Conservation (phyloP, 2,888 invertebrate species). For the Xestoiulus laeticollis region DNA sequence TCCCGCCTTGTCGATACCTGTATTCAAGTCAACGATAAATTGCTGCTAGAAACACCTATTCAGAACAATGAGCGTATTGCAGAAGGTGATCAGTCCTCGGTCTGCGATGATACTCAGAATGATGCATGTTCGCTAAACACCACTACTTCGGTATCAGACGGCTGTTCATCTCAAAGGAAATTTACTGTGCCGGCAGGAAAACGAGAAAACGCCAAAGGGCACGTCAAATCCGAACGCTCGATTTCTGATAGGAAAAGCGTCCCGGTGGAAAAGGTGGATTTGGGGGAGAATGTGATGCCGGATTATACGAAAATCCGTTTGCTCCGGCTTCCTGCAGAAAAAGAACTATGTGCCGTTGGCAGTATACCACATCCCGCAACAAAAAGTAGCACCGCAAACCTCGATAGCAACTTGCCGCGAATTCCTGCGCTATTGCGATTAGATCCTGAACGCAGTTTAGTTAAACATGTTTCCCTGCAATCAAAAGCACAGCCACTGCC, state of each 20-base stretch:
- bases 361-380: neutral
- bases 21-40: neutral
- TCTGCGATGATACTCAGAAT: neutral
- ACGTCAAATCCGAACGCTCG: neutral
- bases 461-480: neutral
- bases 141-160: neutral
- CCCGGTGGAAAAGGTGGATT: neutral
- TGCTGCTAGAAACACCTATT: neutral
- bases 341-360: neutral
- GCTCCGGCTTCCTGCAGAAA: conserved; percentile 13
- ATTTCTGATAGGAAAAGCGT: too few species aligned
- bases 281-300: neutral
- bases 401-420: neutral
- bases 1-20: neutral
- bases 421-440: neutral
- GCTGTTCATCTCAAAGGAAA: neutral
- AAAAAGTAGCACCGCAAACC: neutral
- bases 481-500: neutral
- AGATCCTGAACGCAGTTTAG: neutral
- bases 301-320: neutral
- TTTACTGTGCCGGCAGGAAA: neutral
- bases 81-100: neutral
- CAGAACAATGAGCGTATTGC: neutral
- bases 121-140: neutral
- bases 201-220: neutral